Base-by-base conservation (phyloP, 92 coral and sea anemone species). In the Isaurus tuberculatus region DNA sequence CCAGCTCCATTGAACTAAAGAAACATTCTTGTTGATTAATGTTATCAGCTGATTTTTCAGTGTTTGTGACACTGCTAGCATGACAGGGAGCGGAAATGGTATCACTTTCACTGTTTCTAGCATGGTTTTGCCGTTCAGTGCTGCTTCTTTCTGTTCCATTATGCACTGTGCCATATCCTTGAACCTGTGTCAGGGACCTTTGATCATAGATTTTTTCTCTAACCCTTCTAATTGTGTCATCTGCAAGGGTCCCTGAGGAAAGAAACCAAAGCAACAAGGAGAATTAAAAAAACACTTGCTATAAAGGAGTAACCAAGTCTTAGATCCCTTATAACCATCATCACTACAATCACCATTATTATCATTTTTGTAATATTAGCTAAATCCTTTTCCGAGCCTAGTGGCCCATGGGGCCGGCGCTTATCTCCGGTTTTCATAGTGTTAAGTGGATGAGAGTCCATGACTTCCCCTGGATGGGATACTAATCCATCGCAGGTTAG, bases 181-280 rank as follows among this genome's bases (percentile, higher is more conserved):
- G 0, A 30, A 51, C 9, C 16, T 40, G 28, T 13, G 40, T 29
- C 20, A 63, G 25, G 3, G 15, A 22, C 22, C 34, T 26, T 14
- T 25, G 25, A 20, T 29, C 51, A 14, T 27, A n/a, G 15, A 43
- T 51, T 79, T 37, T 65, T 23, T 70, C 34, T 40, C 36, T 42
- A 8, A 89, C 53, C 72, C 89, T 77, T 33, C 90, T 49, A 34
- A 86, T 42, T 13, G 92, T 89, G 65, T 89, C 92, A 33, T 81
- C 79, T 29, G 92, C 90, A 44, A 89, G 72, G 8, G 87, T 89
- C 5, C 92, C 92, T 89, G 33, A 33, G 46, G 43, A 25, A 34
- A 14, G 4, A 4, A 65, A 36, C 11, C n/a, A 37, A 37, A 63
- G 0, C 15, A 30, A 65, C 43, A 15, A 10, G 26, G 1, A 40